Evolutionary conservation across 2,113 vertebrate genomes (phyloP).

Genomic region (Pyxicephalus adspersus): DNA sequence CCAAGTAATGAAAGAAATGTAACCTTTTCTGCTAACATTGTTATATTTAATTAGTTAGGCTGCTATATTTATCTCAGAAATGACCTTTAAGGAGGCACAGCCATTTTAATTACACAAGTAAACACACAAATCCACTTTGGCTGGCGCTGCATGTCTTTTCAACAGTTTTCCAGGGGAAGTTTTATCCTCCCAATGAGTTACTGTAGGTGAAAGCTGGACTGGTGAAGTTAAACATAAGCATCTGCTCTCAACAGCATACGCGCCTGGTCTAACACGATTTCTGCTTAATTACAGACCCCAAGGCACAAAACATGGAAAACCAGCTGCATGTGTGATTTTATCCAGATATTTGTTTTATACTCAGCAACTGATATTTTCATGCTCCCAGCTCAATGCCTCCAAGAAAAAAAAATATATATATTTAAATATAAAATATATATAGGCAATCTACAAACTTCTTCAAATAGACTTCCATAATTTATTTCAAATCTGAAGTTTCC

Average conservation of each 20-base stretch:
- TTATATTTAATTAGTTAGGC: constrained; percentile 35
- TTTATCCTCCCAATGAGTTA: background rate
- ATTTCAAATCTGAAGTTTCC: too few species aligned
- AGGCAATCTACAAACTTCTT: background rate
- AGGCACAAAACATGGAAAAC: constrained; percentile 3
- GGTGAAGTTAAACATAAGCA: constrained; percentile 5
- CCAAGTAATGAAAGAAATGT: constrained; percentile 21
- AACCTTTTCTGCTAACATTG: constrained; percentile 38
- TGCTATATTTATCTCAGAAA: constrained; percentile 27
- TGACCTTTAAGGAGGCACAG: constrained; percentile 32
- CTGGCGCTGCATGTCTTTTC: background rate
- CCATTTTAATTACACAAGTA: constrained; percentile 37
- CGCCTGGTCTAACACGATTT: constrained; percentile 12
- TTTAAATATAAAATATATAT: too few species aligned
- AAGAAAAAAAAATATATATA: too few species aligned
- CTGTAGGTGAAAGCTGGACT: constrained; percentile 11
- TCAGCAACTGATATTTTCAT: constrained; percentile 7
- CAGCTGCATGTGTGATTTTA: constrained; percentile 1
- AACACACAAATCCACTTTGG: constrained; percentile 37
- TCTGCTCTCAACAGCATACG: constrained; percentile 8
- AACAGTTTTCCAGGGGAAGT: background rate
- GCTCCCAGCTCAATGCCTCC: background rate
- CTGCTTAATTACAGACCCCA: constrained; percentile 29
- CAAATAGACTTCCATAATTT: background rate
- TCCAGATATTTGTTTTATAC: constrained; percentile 35